These are phyloP conservation scores for Ectemnius continuus DNA, from an alignment of 2,888 invertebrate species.

Conservation along the genomic window DNA sequence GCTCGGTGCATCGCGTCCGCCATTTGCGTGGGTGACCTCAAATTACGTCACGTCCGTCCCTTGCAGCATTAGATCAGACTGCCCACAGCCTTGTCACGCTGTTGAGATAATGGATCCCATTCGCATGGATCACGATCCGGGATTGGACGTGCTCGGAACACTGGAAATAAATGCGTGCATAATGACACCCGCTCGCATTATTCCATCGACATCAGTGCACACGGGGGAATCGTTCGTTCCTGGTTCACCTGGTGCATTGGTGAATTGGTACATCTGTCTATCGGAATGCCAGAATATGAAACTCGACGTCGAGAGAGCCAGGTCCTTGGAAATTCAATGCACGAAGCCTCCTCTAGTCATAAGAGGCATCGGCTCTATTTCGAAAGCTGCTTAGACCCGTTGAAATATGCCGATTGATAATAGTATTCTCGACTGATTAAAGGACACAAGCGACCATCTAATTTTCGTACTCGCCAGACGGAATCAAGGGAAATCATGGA, in stretches of 20 bases:
- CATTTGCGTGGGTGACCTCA: conserved; percentile 75
- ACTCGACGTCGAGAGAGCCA: too few relatives aligned
- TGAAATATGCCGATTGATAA: too few relatives aligned
- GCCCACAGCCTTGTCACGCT: conserved; percentile 76
- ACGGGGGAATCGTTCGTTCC: conserved; percentile 55
- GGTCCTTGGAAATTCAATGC: too few relatives aligned
- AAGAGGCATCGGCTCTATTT: too few relatives aligned
- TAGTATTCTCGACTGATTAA: background rate
- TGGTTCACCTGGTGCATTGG: conserved; percentile 53
- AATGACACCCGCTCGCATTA: conserved; percentile 64
- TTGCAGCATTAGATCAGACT: conserved; percentile 74
- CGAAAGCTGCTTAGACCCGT: too few relatives aligned
- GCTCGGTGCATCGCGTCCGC: conserved; percentile 42
- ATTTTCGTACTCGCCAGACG: conserved; percentile 31
- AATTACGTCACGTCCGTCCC: conserved; percentile 76
- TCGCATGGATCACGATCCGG: conserved; percentile 75
- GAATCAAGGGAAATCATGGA: conserved; percentile 57
- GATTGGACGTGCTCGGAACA: conserved; percentile 73
- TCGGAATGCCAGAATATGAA: too few relatives aligned
- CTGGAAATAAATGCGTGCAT: conserved; percentile 73
- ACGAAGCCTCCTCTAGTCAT: too few relatives aligned
- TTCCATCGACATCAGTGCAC: conserved; percentile 53
- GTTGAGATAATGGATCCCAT: conserved; percentile 76
- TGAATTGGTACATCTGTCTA: background rate
- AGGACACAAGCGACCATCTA: conserved; percentile 22